Conservation (phyloP, 1,140 invertebrate genomes). For the Plodia interpunctella region DNA sequence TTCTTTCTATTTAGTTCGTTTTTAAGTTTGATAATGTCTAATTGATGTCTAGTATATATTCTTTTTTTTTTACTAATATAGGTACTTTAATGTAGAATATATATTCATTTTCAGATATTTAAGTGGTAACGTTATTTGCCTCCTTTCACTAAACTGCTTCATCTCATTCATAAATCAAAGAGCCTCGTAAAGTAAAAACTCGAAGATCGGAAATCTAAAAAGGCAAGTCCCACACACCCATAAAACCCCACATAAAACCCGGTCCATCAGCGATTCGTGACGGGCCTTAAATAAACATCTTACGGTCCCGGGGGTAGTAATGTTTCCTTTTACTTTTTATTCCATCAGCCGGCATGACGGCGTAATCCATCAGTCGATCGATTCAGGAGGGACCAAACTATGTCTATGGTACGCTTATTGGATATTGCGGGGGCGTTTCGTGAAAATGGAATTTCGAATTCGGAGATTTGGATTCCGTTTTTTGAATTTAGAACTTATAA, state of each 20-base stretch:
- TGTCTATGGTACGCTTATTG: constrained; percentile 41
- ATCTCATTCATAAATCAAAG: not conserved
- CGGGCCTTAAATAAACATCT: constrained; percentile 8
- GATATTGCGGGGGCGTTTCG: constrained; percentile 51
- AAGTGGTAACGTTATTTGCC: too few relatives aligned
- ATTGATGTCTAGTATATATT: too few relatives aligned
- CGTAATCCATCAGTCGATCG: constrained; percentile 64
- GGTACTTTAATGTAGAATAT: too few relatives aligned
- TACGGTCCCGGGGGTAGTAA: constrained; percentile 42
- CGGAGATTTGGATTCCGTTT: not conserved
- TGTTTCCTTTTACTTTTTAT: constrained; percentile 71
- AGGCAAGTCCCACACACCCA: not conserved
- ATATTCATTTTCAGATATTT: too few relatives aligned
- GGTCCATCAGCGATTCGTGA: not conserved
- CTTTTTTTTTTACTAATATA: too few relatives aligned
- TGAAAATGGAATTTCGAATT: constrained; percentile 13
- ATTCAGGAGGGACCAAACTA: constrained; percentile 63
- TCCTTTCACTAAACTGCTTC: too few relatives aligned
- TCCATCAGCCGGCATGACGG: constrained; percentile 46
- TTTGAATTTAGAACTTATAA: not conserved
- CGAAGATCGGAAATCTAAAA: not conserved
- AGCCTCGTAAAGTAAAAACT: not conserved
- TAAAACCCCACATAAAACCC: not conserved
- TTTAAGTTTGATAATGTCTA: too few relatives aligned
- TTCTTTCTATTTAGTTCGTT: too few relatives aligned